Percentiles rank a stretch among this genome's conserved stretches.
Evolutionary conservation across 2,888 invertebrate species (phyloP).

Genomic region (Byasa hedistus): DNA sequence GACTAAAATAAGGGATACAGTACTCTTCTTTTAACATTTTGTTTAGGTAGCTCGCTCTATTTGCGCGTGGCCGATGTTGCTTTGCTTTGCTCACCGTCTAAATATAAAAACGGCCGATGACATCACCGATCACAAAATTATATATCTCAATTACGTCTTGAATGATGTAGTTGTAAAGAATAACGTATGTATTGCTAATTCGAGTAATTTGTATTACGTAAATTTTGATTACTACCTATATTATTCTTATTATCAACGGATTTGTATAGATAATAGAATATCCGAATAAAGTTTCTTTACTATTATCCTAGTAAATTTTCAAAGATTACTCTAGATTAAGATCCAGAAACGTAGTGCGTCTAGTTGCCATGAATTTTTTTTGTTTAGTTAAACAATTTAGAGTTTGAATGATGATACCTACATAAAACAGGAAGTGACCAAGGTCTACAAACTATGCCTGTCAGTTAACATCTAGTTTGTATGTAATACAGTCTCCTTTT

Average conservation of each 20-base stretch:
- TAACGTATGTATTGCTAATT: too few species aligned
- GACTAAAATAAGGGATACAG: constrained; percentile 16
- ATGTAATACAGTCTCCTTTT: constrained; percentile 11
- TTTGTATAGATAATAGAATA: too few species aligned
- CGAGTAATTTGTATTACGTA: too few species aligned
- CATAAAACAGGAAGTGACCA: neutral
- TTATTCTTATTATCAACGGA: too few species aligned
- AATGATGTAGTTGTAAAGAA: neutral
- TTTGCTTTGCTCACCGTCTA: constrained; percentile 24
- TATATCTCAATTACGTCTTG: neutral
- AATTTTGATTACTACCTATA: too few species aligned
- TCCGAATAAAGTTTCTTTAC: neutral
- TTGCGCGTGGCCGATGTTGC: constrained; percentile 16
- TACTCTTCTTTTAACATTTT: neutral
- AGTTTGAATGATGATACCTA: too few species aligned
- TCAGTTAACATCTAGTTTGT: neutral
- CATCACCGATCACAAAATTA: constrained; percentile 24
- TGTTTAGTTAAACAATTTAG: neutral
- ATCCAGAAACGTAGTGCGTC: too few species aligned
- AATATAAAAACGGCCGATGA: constrained; percentile 25
- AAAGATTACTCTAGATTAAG: neutral
- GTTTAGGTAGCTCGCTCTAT: constrained; percentile 15
- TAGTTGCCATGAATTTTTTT: neutral
- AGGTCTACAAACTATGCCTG: constrained; percentile 1
- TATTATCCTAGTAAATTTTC: neutral